These are phyloP conservation scores for Chalcosyrphus nemorum DNA, from an alignment of 2,888 invertebrate genomes.

Conservation along the genomic window DNA sequence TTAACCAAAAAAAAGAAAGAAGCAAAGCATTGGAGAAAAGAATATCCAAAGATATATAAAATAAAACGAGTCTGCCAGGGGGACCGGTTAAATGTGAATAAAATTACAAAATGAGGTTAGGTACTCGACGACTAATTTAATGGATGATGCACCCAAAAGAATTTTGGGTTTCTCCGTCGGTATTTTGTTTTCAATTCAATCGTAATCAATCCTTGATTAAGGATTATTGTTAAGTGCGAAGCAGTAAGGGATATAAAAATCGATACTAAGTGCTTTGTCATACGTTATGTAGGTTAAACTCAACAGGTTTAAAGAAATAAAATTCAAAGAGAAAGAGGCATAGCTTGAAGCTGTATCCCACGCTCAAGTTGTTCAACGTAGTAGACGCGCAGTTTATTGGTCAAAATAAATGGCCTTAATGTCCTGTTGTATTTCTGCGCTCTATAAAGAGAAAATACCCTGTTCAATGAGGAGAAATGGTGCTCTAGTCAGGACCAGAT, in stretches of 20 bases:
- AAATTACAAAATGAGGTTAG: conserved; percentile 44
- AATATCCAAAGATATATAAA: conserved; percentile 1
- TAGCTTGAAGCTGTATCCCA: too few relatives aligned
- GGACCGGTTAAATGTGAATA: conserved; percentile 32
- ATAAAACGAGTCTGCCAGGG: background rate
- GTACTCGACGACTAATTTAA: conserved; percentile 1
- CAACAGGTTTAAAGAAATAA: too few relatives aligned
- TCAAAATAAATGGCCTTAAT: too few relatives aligned
- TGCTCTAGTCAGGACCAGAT: too few relatives aligned
- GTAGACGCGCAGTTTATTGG: too few relatives aligned
- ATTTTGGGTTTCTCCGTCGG: background rate
- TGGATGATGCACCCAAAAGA: conserved; percentile 9
- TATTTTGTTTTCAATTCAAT: background rate
- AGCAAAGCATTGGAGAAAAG: background rate
- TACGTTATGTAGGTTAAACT: too few relatives aligned
- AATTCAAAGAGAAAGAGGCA: too few relatives aligned
- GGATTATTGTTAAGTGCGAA: background rate
- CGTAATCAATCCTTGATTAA: conserved; percentile 17
- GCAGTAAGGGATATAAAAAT: background rate
- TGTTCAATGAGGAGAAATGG: too few relatives aligned
- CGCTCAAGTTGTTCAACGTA: too few relatives aligned
- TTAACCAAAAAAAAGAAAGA: background rate
- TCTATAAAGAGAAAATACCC: too few relatives aligned
- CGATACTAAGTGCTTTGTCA: background rate
- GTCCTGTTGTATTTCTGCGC: too few relatives aligned